These are phyloP conservation scores for Diabrotica balteata DNA, from an alignment of 2,888 invertebrate species.

Conservation along the genomic window DNA sequence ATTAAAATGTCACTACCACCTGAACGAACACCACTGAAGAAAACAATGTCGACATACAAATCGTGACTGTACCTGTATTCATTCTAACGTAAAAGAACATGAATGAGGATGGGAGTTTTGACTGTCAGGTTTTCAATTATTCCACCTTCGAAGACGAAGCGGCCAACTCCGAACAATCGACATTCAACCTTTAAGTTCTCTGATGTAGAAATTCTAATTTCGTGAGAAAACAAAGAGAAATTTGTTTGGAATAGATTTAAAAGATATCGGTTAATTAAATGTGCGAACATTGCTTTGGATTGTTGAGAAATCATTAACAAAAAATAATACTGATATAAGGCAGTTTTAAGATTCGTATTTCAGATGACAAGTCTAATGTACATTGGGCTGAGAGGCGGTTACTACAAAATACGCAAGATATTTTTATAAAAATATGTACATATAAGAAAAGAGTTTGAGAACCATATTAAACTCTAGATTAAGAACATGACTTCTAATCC, in stretches of 20 bases:
- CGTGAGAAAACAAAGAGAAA: constrained; percentile 13
- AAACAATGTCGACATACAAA: constrained; percentile 10
- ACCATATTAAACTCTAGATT: too few relatives aligned
- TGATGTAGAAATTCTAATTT: constrained; percentile 12
- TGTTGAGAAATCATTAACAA: too few relatives aligned
- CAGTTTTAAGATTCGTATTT: too few relatives aligned
- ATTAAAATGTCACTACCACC: neutral
- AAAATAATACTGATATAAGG: too few relatives aligned
- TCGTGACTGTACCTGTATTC: constrained; percentile 17
- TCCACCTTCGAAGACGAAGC: neutral
- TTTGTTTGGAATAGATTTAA: constrained; percentile 1
- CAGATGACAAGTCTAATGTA: too few relatives aligned
- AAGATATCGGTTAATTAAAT: constrained; percentile 8
- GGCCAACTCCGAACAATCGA: constrained; percentile 13
- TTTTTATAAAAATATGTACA: too few relatives aligned
- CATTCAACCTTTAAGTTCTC: constrained; percentile 13
- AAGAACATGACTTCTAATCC: too few relatives aligned
- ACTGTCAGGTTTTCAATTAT: constrained; percentile 23
- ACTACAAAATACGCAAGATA: too few relatives aligned
- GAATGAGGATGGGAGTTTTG: constrained; percentile 24
- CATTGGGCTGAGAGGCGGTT: too few relatives aligned
- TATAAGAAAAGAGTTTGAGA: too few relatives aligned
- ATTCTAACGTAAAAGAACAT: constrained; percentile 13
- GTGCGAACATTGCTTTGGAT: neutral
- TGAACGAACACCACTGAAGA: neutral